phyloP scores from a whole-genome alignment of 92 coral and sea anemone species.

The Desmophyllum pertusum region DNA sequence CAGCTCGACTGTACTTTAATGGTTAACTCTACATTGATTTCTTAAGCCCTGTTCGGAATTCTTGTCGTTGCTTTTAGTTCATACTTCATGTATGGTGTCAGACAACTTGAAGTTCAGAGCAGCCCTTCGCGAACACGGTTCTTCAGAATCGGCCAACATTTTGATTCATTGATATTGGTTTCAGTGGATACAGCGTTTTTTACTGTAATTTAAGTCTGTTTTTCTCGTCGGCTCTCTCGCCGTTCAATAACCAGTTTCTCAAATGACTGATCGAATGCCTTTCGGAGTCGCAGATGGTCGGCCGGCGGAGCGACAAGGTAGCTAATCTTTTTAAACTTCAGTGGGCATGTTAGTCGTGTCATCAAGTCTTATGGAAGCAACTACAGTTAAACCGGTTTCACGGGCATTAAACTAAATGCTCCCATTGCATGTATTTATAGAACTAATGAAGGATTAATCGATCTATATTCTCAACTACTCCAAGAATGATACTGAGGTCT shows the following conservation, averaged over 20 bases:
- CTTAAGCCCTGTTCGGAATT: background rate
- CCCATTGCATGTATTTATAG: background rate
- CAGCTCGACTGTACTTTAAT: constrained; percentile 1
- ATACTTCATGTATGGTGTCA: background rate
- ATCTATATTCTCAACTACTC: background rate
- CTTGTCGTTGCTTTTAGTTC: background rate
- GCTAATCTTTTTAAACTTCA: background rate
- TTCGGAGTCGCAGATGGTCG: background rate
- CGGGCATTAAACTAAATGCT: background rate
- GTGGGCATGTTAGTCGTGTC: background rate
- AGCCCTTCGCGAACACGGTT: background rate
- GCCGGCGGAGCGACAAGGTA: background rate
- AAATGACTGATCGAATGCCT: background rate
- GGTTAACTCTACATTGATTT: background rate
- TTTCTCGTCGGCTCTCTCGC: background rate
- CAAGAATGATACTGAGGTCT: background rate
- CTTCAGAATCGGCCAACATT: background rate
- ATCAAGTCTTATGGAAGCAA: background rate
- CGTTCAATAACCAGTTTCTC: background rate
- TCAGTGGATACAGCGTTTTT: background rate
- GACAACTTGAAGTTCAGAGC: background rate
- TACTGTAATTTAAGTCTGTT: background rate
- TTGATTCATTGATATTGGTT: constrained; percentile 4
- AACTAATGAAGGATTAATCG: background rate
- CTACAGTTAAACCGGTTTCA: background rate